Conservation (phyloP, 1,140 invertebrate genomes). For the Oryctes rhinoceros region DNA sequence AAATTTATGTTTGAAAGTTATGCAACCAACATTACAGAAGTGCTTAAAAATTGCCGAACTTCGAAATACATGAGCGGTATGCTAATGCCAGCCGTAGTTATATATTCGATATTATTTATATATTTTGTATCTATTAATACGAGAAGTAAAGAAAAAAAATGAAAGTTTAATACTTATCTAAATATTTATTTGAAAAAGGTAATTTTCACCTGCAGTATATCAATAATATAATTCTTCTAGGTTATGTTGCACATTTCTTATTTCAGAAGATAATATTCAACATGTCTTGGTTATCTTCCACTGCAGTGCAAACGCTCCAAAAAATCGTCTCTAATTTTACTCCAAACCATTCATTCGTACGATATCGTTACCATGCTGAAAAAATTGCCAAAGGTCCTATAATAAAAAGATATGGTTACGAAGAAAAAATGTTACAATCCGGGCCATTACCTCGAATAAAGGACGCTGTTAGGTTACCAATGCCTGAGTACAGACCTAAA, state of each 20-base stretch:
- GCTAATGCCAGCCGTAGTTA: too few species aligned
- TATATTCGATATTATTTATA: too few species aligned
- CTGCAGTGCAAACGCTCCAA: neutral
- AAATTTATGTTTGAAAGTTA: too few species aligned
- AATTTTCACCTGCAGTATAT: too few species aligned
- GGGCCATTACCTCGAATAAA: conserved; percentile 74
- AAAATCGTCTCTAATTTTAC: neutral
- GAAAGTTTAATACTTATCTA: too few species aligned
- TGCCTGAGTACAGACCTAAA: conserved; percentile 76
- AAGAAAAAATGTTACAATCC: conserved; percentile 70
- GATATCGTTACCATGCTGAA: conserved; percentile 74
- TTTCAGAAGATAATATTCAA: neutral
- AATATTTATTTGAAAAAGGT: too few species aligned
- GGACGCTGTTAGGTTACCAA: conserved; percentile 64
- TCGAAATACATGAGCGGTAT: too few species aligned
- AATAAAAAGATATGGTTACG: conserved; percentile 74
- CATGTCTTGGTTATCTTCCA: conserved; percentile 20
- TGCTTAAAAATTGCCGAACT: too few species aligned
- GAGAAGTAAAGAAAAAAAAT: too few species aligned
- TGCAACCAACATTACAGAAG: too few species aligned
- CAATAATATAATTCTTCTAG: neutral
- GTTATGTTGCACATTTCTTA: neutral
- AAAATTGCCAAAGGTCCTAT: conserved; percentile 69
- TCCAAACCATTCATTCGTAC: conserved; percentile 62
- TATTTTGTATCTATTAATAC: too few species aligned